Base-by-base conservation (phyloP, 2,113 vertebrate species). In the Boleophthalmus pectinirostris region DNA sequence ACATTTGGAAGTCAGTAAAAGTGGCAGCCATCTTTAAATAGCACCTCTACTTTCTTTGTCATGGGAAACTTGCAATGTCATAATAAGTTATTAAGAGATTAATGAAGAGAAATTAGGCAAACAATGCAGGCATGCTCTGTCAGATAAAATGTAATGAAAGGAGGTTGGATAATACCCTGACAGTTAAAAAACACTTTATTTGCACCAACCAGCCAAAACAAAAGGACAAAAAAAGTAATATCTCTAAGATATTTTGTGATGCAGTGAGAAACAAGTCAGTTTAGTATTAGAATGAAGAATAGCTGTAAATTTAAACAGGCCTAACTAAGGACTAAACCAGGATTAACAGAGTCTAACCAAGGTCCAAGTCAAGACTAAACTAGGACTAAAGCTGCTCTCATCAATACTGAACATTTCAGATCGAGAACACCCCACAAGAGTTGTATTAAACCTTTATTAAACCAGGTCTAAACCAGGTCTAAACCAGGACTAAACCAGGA, bases 131-230 rank as follows among this genome's bases (percentile, higher is more conserved):
- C 79, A 64, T 18, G 57, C 49, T 23, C 63, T 78, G 0, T 1
- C 15, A 51, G 20, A 43, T 38, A 16, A 33, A 7, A 58, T 73
- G 49, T 72, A 58, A 46, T 29, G 72, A 33, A 76, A 45, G 21
- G 49, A 68, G 72, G 61, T 82, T 82, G 77, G 72, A 66, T 61
- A 64, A 72, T 21, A 82, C 81, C 81, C 81, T 81, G 72, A 82
- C 79, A 49, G 74, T 54, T 69, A 12, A 74, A 2, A 10, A 43
- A 38, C 5, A 45, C 82, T n/a, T n/a, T 4, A 29, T 29, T 29
- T 74, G 83, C 65, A 77, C 25, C 25, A 58, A 67, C 70, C 73
- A 75, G 74, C 63, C 69, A 60, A 25, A 60, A 60, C 53, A 60
- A 13, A 5, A 58, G 4, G 13, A 58, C 21, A 13, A 60, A 29